A percentile compares a stretch with the other conserved stretches of the same genome.
Evolutionary conservation across 2,797 vertebrate species (phyloP).

Genomic region (Nothura maculosa): DNA sequence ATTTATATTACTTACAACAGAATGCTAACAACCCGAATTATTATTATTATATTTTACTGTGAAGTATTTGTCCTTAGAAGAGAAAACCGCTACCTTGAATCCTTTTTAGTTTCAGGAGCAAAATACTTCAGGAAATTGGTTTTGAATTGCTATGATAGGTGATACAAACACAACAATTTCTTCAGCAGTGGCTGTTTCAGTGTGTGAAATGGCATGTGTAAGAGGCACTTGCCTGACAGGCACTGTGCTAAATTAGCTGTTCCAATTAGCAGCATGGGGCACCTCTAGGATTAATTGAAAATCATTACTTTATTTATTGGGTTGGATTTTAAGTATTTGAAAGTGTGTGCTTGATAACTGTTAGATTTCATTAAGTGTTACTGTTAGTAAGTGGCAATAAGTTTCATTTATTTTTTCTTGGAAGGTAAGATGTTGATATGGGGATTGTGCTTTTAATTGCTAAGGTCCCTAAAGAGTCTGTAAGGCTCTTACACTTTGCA

Average conservation of each 20-base stretch:
- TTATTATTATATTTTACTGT: not conserved
- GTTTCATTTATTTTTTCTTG: not conserved
- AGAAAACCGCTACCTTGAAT: not conserved
- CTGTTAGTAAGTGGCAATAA: not conserved
- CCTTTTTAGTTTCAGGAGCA: not conserved
- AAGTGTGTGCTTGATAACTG: not conserved
- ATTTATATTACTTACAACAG: not conserved
- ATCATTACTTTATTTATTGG: not conserved
- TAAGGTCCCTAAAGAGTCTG: not conserved
- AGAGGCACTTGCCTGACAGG: slow-evolving; percentile 9
- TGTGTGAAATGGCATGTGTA: not conserved
- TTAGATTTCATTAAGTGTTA: not conserved
- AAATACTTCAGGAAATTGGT: slow-evolving; percentile 17
- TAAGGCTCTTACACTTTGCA: not conserved
- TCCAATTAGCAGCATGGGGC: not conserved
- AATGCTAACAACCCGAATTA: not conserved
- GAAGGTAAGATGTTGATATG: not conserved
- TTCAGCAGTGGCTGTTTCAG: not conserved
- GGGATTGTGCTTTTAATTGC: not conserved
- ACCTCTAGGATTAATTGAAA: slow-evolving; percentile 33
- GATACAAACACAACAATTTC: slow-evolving; percentile 7
- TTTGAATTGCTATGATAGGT: not conserved
- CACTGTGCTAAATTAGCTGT: not conserved
- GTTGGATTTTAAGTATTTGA: not conserved
- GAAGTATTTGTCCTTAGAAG: not conserved